A percentile compares a stretch with the other conserved stretches of the same genome.
Conservation (phyloP, 1,140 invertebrate genomes). For the Drosophila tani region DNA sequence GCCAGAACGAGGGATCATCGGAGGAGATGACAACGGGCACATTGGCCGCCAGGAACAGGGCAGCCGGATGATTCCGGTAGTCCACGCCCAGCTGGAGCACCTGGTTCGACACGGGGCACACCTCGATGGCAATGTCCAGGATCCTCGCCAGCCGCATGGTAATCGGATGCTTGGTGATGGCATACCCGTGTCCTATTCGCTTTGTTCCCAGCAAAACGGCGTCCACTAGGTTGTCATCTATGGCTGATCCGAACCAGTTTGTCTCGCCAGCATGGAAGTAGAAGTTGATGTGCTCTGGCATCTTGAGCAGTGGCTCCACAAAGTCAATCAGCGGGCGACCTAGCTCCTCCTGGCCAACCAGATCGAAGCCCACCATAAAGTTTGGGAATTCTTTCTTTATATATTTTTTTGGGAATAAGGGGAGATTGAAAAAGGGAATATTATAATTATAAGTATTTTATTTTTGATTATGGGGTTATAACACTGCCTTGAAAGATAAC, state of each 20-base stretch:
- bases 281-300: slow-evolving; percentile 86
- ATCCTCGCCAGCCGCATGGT: slow-evolving; percentile 87
- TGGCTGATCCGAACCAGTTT: slow-evolving; percentile 88
- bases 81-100: slow-evolving; percentile 91
- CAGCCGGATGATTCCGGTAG: slow-evolving; percentile 92
- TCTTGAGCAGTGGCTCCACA: slow-evolving; percentile 86
- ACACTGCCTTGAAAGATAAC: too few species aligned
- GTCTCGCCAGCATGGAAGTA: slow-evolving; percentile 94
- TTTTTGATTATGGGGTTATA: too few species aligned
- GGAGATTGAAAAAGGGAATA: not conserved
- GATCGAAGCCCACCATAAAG: slow-evolving; percentile 89
- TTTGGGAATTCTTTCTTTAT: slow-evolving; percentile 82
- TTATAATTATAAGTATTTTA: not conserved
- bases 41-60: slow-evolving; percentile 87
- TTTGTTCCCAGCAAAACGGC: slow-evolving; percentile 91
- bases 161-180: slow-evolving; percentile 90
- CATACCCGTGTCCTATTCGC: slow-evolving; percentile 89
- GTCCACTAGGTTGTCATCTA: slow-evolving; percentile 91
- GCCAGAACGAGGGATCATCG: slow-evolving; percentile 93
- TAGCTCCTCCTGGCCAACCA: slow-evolving; percentile 91
- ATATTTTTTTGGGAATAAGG: too few species aligned
- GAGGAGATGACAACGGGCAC: slow-evolving; percentile 87
- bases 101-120: slow-evolving; percentile 92
- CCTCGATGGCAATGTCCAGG: slow-evolving; percentile 90
- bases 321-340: slow-evolving; percentile 88